Base-by-base conservation (phyloP, 2,888 invertebrate species). In the Chloromyia formosa region DNA sequence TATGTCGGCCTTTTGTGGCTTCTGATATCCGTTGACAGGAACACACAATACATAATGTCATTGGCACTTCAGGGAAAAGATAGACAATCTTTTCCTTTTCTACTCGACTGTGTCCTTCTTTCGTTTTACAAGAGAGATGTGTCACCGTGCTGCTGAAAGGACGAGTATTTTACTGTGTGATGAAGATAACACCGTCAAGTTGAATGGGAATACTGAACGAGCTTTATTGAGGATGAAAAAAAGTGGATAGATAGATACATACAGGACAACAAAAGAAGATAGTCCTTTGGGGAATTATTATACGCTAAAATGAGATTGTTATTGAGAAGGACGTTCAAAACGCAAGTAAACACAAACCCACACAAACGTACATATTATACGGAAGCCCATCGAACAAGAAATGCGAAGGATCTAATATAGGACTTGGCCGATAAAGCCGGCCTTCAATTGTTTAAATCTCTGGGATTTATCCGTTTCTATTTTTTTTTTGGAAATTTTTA, bases 21-120 rank as follows among this genome's bases (percentile, higher is more conserved):
- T 71, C n/a, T 66, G 56, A 71, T 71, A 71, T 71, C 71, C 71
- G 71, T 71, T 58, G 71, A 71, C 56, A 58, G 58, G 40, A 71
- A 71, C 71, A 71, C 71, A 71, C 71, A 71, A 71, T 71, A 71
- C 58, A 71, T 71, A 35, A 56, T 56, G 71, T 71, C 71, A 71
- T 71, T 71, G 71, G 71, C 71, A 71, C 71, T 71, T 71, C 20
- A 58, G 40, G 45, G 66, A 66, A 45, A 20, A 66, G 66, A 66
- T 66, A 66, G 66, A 66, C 66, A 66, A 66, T 66, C 66, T 66
- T 66, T 45, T 22, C 23, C 66, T 9, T 45, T 62, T 18, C 62
- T 23, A 62, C 49, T 49, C 49, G 16, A 10, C 18, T 40, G 7
- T 35, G 27, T 35, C 27, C 27, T 35, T 35, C 27, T 35, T 35